These are phyloP conservation scores for Glaucomys volans DNA, from an alignment of 2,113 vertebrate genomes.

Conservation along the genomic window DNA sequence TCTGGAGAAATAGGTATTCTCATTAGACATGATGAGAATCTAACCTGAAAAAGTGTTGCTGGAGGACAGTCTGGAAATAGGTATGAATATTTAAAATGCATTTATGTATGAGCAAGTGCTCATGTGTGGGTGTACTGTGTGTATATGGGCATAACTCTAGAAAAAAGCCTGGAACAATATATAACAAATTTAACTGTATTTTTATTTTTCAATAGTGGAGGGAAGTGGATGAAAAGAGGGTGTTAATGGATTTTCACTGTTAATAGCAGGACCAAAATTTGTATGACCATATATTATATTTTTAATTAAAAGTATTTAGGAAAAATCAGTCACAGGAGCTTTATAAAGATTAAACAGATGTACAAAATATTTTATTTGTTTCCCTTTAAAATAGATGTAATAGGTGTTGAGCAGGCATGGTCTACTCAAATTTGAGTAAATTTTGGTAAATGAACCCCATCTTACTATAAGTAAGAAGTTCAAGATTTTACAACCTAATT, in stretches of 20 bases:
- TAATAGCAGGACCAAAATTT: not conserved
- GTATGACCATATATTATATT: not conserved
- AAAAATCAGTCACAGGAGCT: not conserved
- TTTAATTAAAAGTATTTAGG: not conserved
- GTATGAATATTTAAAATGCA: slow-evolving; percentile 21
- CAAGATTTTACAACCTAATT: not conserved
- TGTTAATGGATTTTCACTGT: not conserved
- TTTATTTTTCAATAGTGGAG: not conserved
- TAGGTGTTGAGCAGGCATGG: not conserved
- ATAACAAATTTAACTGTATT: not conserved
- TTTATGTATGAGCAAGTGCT: not conserved
- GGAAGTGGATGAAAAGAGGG: not conserved
- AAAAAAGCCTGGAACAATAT: not conserved
- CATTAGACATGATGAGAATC: not conserved
- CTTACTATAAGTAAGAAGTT: not conserved
- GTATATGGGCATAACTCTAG: not conserved
- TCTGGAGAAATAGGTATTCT: slow-evolving; percentile 19
- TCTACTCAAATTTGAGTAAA: slow-evolving; percentile 6
- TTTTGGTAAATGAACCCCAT: not conserved
- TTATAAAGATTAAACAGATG: slow-evolving; percentile 10
- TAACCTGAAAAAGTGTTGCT: not conserved
- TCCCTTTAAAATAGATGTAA: not conserved
- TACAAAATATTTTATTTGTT: not conserved
- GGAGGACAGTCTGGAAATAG: not conserved
- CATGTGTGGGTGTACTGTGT: not conserved